phyloP scores from a whole-genome alignment of 2,888 invertebrate genomes.

The Amaurobius ferox region DNA sequence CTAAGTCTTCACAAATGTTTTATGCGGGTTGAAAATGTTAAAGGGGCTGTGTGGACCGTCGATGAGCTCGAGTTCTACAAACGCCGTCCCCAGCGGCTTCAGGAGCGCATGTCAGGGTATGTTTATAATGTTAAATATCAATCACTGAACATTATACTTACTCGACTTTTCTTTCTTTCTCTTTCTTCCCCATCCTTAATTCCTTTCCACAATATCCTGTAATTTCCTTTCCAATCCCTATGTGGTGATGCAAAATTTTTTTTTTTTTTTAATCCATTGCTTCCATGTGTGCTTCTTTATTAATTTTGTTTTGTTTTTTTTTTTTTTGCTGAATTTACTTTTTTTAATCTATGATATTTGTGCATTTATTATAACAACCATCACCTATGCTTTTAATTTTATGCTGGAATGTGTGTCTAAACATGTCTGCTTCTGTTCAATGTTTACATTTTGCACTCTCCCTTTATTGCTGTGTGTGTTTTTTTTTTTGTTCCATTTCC shows the following conservation, averaged over 20 bases:
- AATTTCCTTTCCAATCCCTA: conserved; percentile 17
- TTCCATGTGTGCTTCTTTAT: conserved; percentile 8
- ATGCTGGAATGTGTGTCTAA: conserved; percentile 58
- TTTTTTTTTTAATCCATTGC: neutral
- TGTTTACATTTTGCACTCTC: conserved; percentile 39
- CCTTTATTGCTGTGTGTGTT: conserved; percentile 8
- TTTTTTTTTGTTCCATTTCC: neutral
- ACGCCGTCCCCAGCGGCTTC: conserved; percentile 84
- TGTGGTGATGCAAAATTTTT: conserved; percentile 54
- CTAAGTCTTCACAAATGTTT: conserved; percentile 99
- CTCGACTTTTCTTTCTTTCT: conserved; percentile 53
- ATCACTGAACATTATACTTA: conserved; percentile 50
- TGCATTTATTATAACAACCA: conserved; percentile 36
- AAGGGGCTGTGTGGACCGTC: conserved; percentile 99
- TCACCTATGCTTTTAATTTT: conserved; percentile 40
- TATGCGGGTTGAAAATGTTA: conserved; percentile 99
- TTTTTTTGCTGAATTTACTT: conserved; percentile 24
- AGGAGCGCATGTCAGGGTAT: conserved; percentile 74
- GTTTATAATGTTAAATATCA: conserved; percentile 64
- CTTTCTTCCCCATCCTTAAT: conserved; percentile 41
- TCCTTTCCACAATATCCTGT: conserved; percentile 16
- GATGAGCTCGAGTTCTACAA: conserved; percentile 99
- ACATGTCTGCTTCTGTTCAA: conserved; percentile 44
- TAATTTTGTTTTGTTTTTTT: conserved; percentile 31
- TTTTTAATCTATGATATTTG: conserved; percentile 21